A percentile compares a stretch with the other conserved stretches of the same genome.
Evolutionary conservation across 2,888 invertebrate genomes (phyloP).

Genomic region (Bugula neritina): DNA sequence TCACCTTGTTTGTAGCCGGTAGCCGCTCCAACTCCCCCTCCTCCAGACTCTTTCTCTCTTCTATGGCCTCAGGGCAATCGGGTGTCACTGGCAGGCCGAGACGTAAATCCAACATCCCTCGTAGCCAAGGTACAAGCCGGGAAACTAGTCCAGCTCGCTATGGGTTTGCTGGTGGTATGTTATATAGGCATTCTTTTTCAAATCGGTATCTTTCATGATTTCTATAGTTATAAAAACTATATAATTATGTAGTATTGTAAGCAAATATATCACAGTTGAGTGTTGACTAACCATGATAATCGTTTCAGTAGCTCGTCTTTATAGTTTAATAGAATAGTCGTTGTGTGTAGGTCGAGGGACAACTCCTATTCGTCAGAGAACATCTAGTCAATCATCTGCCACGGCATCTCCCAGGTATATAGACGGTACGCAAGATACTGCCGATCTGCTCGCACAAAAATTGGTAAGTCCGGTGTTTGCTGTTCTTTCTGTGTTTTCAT

Average conservation of each 20-base stretch:
- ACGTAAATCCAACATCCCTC: slow-evolving; percentile 43
- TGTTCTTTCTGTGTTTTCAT: no score
- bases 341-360: slow-evolving; percentile 26
- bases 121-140: slow-evolving; percentile 54
- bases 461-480: slow-evolving; percentile 20
- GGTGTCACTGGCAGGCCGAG: slow-evolving; percentile 27
- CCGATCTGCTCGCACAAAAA: slow-evolving; percentile 26
- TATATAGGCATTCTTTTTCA: no score
- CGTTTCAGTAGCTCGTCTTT: no score
- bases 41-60: slow-evolving; percentile 61
- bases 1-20: slow-evolving; percentile 63
- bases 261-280: no score
- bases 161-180: background rate
- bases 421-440: slow-evolving; percentile 27
- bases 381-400: slow-evolving; percentile 23
- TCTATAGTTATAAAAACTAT: no score
- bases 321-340: no score
- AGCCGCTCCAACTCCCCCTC: slow-evolving; percentile 90
- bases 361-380: slow-evolving; percentile 25
- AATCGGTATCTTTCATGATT: no score
- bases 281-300: no score
- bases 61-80: slow-evolving; percentile 1
- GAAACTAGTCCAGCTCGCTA: slow-evolving; percentile 52
- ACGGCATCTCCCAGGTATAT: slow-evolving; percentile 50
- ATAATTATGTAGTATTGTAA: no score